Base-by-base conservation (phyloP, 2,797 vertebrate genomes). In the Pseudocheirus occidentalis region DNA sequence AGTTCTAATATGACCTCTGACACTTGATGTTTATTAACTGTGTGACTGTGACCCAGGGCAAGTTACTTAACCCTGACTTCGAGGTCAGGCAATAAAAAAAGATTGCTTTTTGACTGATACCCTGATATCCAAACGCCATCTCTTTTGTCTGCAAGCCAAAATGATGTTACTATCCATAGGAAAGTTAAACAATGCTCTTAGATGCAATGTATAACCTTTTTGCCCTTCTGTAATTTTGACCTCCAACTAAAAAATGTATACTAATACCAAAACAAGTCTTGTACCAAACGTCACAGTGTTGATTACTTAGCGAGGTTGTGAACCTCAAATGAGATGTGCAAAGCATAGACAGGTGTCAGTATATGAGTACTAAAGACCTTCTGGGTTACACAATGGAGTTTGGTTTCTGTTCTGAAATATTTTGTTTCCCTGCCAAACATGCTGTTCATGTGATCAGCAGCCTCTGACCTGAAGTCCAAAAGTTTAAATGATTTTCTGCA, bases 361-460 rank as follows among this genome's bases (percentile, higher is more conserved):
- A 90, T 97, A 21, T 94, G 16, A 62, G 40, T 91, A 95, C 54
- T 93, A 34, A 95, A 54, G 53, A 95, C 34, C 91, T 95, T 27
- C 92, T 91, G 62, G 90, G 9, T 94, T 95, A 93, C 73, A 31
- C 93, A 95, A 93, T 95, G 87, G 91, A 34, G 58, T 73, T 96
- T 87, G 40, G 21, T 92, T 97, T 97, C 95, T 96, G n/a, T 95
- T 95, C 87, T 91, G 24, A 95, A 87, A 52, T 97, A 92, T 96
- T 96, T 97, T 95, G 92, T 97, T 96, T 96, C 52, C 92, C 96
- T 24, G 92, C 92, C 92, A 96, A 31, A 95, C 40, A 93, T 95
- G 90, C 52, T 94, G 3, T 21, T 89, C 55, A 5, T 94, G 90
- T 96, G 94, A 94, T 94, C 89, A 91, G 81, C 0, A 11, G 94